Percentiles rank a stretch among this genome's conserved stretches.
Conservation (phyloP, 2,113 vertebrate genomes). For the Tachuris rubrigastra region DNA sequence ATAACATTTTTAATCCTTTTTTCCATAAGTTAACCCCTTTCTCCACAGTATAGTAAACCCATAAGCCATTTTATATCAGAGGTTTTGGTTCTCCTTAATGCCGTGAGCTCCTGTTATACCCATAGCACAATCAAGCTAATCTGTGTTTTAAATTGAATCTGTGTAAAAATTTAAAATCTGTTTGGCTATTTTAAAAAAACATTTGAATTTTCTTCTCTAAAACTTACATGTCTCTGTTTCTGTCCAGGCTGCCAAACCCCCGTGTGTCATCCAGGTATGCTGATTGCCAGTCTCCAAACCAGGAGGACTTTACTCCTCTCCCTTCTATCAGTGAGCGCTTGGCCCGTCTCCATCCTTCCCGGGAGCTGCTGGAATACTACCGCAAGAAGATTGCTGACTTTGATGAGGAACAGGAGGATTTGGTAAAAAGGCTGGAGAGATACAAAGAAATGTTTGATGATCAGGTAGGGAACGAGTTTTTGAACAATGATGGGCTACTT, state of each 20-base stretch:
- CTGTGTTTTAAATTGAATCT: not conserved
- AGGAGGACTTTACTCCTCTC: constrained; percentile 75
- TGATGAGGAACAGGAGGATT: constrained; percentile 87
- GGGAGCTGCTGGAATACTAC: constrained; percentile 91
- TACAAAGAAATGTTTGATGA: constrained; percentile 82
- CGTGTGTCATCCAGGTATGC: not conserved
- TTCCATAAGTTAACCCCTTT: rapidly evolving
- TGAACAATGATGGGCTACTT: rapidly evolving
- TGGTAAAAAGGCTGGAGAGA: constrained; percentile 86
- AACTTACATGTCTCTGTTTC: not conserved
- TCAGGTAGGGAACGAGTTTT: constrained; percentile 69
- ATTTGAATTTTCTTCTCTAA: not conserved
- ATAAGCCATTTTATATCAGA: not conserved
- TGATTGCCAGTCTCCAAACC: not conserved
- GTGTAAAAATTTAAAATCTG: not conserved
- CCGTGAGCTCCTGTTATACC: rapidly evolving
- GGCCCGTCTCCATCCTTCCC: constrained; percentile 83
- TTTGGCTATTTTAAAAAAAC: not conserved
- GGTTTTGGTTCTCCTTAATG: not conserved
- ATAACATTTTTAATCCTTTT: not conserved
- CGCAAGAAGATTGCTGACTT: constrained; percentile 87
- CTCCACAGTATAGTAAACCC: not conserved
- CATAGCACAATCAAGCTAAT: not conserved
- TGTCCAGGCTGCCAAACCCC: not conserved
- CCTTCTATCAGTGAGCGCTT: constrained; percentile 85